Conservation (phyloP, 64 coral and sea anemone genomes). For the Montipora efflorescens region DNA sequence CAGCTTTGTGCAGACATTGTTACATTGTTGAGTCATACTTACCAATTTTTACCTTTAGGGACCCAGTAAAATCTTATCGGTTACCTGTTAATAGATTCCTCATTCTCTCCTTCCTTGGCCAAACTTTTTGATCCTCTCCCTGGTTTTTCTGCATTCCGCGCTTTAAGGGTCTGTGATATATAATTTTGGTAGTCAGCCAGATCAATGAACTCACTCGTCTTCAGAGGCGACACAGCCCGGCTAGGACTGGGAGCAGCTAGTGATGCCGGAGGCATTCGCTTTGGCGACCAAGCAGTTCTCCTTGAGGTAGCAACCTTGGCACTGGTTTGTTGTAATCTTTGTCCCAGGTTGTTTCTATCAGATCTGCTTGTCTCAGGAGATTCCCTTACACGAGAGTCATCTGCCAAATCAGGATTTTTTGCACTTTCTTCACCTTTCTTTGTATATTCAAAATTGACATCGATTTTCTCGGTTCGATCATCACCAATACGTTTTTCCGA, state of each 20-base stretch:
- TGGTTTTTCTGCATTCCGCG: neutral
- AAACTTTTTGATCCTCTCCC: neutral
- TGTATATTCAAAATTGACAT: neutral
- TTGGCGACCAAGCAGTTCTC: neutral
- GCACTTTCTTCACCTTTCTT: neutral
- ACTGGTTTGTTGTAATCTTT: neutral
- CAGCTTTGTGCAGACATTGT: too few species aligned
- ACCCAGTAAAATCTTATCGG: neutral
- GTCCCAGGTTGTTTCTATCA: neutral
- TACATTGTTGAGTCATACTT: too few species aligned
- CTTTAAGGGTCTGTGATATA: neutral
- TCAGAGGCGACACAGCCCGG: constrained; percentile 12
- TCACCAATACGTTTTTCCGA: neutral
- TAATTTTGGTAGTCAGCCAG: constrained; percentile 29
- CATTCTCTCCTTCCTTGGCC: neutral
- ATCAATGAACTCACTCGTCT: constrained; percentile 24
- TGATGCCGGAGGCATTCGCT: neutral
- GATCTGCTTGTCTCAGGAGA: neutral
- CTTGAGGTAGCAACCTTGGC: neutral
- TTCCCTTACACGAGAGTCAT: neutral
- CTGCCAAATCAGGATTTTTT: neutral
- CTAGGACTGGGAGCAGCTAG: neutral
- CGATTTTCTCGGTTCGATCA: neutral
- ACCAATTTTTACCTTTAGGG: too few species aligned
- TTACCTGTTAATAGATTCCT: constrained; percentile 9